Evolutionary conservation across 2,113 vertebrate species (phyloP), one percentile per base, ranked within the genome.

Genomic region (Corythoichthys intestinalis): DNA sequence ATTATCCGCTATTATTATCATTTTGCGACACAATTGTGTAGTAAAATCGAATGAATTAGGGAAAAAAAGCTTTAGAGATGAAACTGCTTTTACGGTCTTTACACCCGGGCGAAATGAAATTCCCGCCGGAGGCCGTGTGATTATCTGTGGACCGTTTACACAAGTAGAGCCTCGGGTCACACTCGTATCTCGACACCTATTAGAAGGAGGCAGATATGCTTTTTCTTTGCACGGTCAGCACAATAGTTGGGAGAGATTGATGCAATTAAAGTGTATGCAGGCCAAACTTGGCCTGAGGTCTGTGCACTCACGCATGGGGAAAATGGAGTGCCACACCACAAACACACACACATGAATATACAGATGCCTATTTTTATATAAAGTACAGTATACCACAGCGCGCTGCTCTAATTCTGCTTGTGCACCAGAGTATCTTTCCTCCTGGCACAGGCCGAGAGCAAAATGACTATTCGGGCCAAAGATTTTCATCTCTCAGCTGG

Each of bases 381-480:
- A 41, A 39, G 11, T 63, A 12, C 12, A 34, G 20, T 34, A 20
- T 11, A 3, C 20, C 20, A 28, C 20, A 28, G 20, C 20, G 20
- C 20, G 20, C 20, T 7, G n/a, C 17, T 47, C 20, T 66, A 41
- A 28, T 77, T 17, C 76, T 13, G 35, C 50, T 72, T 54, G 46
- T 39, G 2, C 62, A 52, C 70, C 6, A 37, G 37, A 47, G 8
- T 66, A 47, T 44, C 8, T 50, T 76, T 38, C 7, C 54, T 69
- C 44, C 34, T 62, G 47, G 20, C 49, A 50, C 20, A 12, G 38
- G 13, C 66, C 39, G 47, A 34, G 20, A 69, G 48, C 49, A 7
- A 15, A 28, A 65, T 67, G 48, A 73, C 67, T 75, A 77, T 74
- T 69, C 39, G 3, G 2, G 63, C 46, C 46, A 39, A 66, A 58